Percentiles rank a stretch among this genome's conserved stretches.
phyloP scores from a whole-genome alignment of 2,113 vertebrate genomes.

The Catharus minimus region DNA sequence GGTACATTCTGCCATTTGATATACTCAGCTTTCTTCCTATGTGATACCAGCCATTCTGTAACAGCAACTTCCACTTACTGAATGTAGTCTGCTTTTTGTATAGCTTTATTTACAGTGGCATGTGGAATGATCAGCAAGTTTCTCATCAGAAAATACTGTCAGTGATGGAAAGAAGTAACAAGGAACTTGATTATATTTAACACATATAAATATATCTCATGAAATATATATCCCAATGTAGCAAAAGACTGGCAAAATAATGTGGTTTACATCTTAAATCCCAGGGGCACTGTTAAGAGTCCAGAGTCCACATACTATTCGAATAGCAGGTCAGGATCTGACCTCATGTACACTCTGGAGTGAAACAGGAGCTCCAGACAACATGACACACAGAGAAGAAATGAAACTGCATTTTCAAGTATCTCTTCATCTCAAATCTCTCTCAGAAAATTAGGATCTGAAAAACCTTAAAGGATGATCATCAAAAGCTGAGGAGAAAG shows the following conservation, averaged over 20 bases:
- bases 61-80: not conserved
- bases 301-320: not conserved
- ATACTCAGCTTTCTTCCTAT: not conserved
- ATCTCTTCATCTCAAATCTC: not conserved
- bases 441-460: not conserved
- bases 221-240: not conserved
- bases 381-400: rapidly evolving
- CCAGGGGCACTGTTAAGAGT: not conserved
- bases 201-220: not conserved
- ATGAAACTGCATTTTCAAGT: not conserved
- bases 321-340: not conserved
- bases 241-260: not conserved
- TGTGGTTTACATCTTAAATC: not conserved
- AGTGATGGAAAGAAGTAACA: not conserved
- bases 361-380: not conserved
- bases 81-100: not conserved
- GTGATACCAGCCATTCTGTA: rapidly evolving
- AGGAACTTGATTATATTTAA: not conserved
- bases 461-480: not conserved
- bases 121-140: not conserved
- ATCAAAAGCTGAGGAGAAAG: not conserved
- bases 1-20: not conserved
- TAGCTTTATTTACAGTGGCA: not conserved
- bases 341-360: not conserved
- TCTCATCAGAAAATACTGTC: not conserved